Conservation (phyloP, 2,888 invertebrate species). For the Tenthredo distinguenda region DNA sequence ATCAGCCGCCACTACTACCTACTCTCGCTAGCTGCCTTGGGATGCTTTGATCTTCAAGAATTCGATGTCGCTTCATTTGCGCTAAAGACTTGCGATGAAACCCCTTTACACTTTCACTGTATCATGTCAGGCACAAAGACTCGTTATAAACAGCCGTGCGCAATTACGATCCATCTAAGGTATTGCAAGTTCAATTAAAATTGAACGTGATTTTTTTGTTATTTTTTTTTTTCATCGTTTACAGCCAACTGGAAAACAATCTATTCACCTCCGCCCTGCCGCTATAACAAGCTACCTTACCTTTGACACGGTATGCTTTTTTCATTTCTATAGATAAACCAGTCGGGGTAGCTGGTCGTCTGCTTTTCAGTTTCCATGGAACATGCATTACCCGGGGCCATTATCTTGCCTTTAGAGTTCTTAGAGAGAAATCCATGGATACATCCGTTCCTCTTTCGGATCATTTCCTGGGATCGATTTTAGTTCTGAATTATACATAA, state of each 20-base stretch:
- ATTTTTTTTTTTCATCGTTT: neutral
- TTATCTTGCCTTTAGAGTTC: constrained; percentile 2
- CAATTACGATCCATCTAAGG: constrained; percentile 8
- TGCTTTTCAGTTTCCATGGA: neutral
- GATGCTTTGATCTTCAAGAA: constrained; percentile 36
- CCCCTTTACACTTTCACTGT: neutral
- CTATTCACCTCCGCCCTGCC: neutral
- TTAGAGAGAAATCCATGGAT: neutral
- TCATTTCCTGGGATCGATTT: neutral
- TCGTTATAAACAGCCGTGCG: constrained; percentile 22
- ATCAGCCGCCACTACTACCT: neutral
- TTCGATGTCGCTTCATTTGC: constrained; percentile 39
- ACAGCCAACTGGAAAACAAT: neutral
- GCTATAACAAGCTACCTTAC: neutral
- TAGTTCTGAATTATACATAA: neutral
- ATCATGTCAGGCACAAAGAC: constrained; percentile 26
- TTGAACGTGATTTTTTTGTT: neutral
- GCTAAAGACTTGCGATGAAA: neutral
- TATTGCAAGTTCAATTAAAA: neutral
- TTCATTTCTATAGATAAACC: neutral
- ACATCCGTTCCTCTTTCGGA: neutral
- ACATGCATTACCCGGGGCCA: neutral
- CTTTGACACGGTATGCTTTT: neutral
- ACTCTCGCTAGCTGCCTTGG: neutral
- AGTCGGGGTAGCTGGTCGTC: neutral